Evolutionary conservation across 1,140 invertebrate species (phyloP), one percentile per base, ranked within the genome.

Genomic region (Teleopsis dalmanni): DNA sequence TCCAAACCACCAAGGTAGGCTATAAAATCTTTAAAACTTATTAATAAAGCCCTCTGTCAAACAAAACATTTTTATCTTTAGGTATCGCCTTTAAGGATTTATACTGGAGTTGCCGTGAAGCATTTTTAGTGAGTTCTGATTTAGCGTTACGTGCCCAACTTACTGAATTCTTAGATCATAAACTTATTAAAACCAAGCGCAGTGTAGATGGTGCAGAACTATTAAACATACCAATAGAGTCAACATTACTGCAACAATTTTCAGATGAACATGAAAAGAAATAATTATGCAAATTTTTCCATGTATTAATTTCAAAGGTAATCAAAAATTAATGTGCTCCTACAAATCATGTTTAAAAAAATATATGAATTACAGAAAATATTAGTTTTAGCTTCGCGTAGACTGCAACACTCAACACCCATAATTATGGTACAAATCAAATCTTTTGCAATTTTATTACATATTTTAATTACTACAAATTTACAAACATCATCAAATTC

Each of bases 141-240:
- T 73, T 87, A 10, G 90, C 88, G 1, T 67, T 97, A 25, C 76
- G 90, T 53, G 83, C 90, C 4, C 92, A 95, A 59, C 73, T 97
- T 2, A 92, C 86, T 1, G 94, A 97, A 75, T 97, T 95, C 70
- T 75, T 87, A 36, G 92, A 97, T 72, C 94, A 97, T 69, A 91
- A 93, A 66, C 75, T 97, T 42, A 79, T 95, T 1, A 86, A 84
- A 69, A 81, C 78, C 14, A 88, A 86, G 61, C 81, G 87, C 56
- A 85, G 80, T 45, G 70, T 75, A 13, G 89, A 92, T 70, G 88
- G 89, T 26, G 78, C 80, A 36, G 91, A 95, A 67, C 81, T 86
- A 60, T 72, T 95, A 9, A 60, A 78, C 4, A 90, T 95, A 68
- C 88, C 89, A 7, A 78, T 93, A 31, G 83, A 88, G 57, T 79